Evolutionary conservation across 2,113 vertebrate genomes (phyloP).

Genomic region (Neotragus pygmaeus): DNA sequence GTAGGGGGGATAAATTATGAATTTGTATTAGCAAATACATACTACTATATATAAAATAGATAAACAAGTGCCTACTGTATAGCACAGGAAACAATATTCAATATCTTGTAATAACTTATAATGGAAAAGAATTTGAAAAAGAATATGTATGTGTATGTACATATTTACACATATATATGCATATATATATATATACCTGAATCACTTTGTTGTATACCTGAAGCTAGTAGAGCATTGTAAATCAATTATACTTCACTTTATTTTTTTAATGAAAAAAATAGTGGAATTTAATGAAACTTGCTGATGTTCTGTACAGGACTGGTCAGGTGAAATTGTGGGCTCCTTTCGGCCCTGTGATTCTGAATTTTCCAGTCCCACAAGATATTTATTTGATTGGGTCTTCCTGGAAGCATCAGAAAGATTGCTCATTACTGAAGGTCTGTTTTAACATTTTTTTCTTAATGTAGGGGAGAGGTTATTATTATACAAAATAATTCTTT

Average conservation of each 20-base stretch:
- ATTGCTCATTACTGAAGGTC: background rate
- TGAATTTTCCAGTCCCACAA: background rate
- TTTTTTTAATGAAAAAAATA: background rate
- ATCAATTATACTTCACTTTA: background rate
- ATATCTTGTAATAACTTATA: background rate
- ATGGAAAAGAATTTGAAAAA: background rate
- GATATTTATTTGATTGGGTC: background rate
- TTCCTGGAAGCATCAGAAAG: background rate
- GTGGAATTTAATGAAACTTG: background rate
- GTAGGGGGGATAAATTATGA: background rate
- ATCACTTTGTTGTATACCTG: background rate
- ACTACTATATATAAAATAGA: background rate
- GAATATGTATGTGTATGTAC: background rate
- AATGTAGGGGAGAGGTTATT: background rate
- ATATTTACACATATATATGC: background rate
- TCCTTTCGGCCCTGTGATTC: background rate
- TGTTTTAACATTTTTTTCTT: background rate
- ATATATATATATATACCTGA: background rate
- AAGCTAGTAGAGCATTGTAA: background rate
- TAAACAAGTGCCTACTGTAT: background rate
- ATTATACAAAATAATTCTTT: background rate
- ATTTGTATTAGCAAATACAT: background rate
- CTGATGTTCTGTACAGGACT: background rate
- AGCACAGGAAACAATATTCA: background rate
- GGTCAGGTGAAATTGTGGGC: background rate